phyloP scores from a whole-genome alignment of 2,888 invertebrate genomes.

The Cheilosia impressa region DNA sequence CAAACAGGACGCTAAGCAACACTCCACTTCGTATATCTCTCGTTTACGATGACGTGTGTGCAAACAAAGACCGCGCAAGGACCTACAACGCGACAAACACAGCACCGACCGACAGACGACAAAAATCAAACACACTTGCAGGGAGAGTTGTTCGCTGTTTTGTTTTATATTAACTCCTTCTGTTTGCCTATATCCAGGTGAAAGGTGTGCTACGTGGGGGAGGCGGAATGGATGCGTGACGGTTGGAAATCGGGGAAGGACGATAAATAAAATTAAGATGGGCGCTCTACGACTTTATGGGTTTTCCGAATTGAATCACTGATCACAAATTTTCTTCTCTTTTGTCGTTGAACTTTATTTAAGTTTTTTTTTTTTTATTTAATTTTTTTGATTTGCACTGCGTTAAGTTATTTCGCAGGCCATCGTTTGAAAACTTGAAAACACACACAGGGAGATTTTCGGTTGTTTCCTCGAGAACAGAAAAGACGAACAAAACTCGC shows the following conservation, averaged over 20 bases:
- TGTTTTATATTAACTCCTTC: slow-evolving; percentile 21
- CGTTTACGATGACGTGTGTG: slow-evolving; percentile 25
- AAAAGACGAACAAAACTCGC: slow-evolving; percentile 75
- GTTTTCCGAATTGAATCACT: slow-evolving; percentile 25
- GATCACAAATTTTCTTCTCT: not conserved
- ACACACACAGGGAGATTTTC: slow-evolving; percentile 22
- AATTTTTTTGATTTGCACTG: not conserved
- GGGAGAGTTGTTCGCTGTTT: not conserved
- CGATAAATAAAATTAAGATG: not conserved
- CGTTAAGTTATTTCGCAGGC: slow-evolving; percentile 54
- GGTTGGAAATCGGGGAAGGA: not conserved
- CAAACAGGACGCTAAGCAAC: slow-evolving; percentile 18
- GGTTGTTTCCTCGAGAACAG: slow-evolving; percentile 26
- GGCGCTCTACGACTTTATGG: not conserved
- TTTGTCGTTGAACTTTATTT: slow-evolving; percentile 3
- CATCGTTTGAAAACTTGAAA: slow-evolving; percentile 41
- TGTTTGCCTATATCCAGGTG: slow-evolving; percentile 15
- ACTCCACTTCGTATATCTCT: slow-evolving; percentile 23
- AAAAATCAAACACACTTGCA: slow-evolving; percentile 27
- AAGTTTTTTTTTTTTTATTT: slow-evolving; percentile 8
- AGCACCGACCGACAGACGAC: slow-evolving; percentile 34
- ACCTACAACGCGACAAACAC: slow-evolving; percentile 1
- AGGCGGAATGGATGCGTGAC: not conserved
- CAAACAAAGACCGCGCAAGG: slow-evolving; percentile 22
- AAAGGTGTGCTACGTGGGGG: not conserved